Evolutionary conservation across 2,797 vertebrate genomes (phyloP).

Genomic region (Ptychobarbus kaznakovi): DNA sequence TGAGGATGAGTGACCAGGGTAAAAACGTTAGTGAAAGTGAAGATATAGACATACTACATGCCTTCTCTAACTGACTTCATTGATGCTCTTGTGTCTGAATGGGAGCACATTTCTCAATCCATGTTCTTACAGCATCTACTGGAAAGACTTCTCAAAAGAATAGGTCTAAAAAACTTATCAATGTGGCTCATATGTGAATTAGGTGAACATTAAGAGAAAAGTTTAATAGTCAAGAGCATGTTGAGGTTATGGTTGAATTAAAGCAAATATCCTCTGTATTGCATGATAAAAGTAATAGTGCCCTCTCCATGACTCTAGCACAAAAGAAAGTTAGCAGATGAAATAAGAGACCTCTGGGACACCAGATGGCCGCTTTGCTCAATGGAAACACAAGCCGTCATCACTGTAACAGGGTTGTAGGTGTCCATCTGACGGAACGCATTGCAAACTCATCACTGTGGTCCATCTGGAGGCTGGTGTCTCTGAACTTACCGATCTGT

Average conservation of each 20-base stretch:
- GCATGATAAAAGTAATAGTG: conserved; percentile 42
- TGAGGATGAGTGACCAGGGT: conserved; percentile 21
- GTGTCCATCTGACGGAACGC: conserved; percentile 50
- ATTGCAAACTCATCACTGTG: conserved; percentile 30
- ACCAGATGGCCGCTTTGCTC: conserved; percentile 58
- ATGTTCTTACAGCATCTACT: neutral
- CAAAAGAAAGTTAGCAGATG: conserved; percentile 49
- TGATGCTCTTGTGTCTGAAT: neutral
- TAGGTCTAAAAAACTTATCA: neutral
- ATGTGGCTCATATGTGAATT: neutral
- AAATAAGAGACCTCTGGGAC: conserved; percentile 54
- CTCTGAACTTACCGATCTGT: conserved; percentile 51
- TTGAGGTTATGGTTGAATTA: conserved; percentile 17
- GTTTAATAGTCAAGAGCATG: neutral
- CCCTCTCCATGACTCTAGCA: conserved; percentile 38
- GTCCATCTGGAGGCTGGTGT: conserved; percentile 55
- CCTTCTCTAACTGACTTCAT: neutral
- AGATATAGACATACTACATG: neutral
- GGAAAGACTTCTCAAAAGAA: neutral
- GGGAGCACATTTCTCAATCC: neutral
- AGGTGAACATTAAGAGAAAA: neutral
- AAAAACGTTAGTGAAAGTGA: neutral
- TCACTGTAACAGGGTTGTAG: conserved; percentile 54
- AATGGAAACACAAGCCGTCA: conserved; percentile 53
- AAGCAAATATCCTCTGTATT: conserved; percentile 32